Conservation (phyloP, 2,113 vertebrate genomes). For the Ondatra zibethicus region DNA sequence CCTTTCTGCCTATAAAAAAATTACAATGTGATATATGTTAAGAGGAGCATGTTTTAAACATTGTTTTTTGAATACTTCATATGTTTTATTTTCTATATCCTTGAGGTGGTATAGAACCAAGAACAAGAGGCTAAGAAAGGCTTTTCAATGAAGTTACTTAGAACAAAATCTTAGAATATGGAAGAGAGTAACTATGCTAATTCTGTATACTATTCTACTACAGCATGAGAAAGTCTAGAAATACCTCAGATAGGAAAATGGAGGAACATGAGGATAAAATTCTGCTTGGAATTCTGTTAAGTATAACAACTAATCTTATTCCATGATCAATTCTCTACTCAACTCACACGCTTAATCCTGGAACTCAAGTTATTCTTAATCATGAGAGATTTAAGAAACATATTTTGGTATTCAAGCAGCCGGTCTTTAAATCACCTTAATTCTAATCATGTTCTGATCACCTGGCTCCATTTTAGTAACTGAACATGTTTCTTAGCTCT, state of each 20-base stretch:
- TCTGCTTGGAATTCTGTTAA: neutral
- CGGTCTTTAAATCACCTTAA: neutral
- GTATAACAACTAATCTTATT: neutral
- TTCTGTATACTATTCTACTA: neutral
- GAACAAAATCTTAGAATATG: neutral
- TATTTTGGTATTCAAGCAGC: constrained; percentile 6
- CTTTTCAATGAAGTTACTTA: neutral
- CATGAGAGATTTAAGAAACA: neutral
- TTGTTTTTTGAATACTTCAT: neutral
- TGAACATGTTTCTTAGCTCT: constrained; percentile 32
- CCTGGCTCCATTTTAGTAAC: neutral
- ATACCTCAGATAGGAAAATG: neutral
- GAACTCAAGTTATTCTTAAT: neutral
- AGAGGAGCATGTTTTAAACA: neutral
- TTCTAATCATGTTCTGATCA: neutral
- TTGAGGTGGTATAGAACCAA: neutral
- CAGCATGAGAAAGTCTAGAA: neutral
- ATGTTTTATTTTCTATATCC: neutral
- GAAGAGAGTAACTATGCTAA: neutral
- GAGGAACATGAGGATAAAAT: neutral
- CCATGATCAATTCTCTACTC: neutral
- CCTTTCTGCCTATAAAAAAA: constrained; percentile 47
- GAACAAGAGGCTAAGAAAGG: neutral
- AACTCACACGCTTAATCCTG: neutral
- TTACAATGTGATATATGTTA: neutral